Evolutionary conservation across 2,797 vertebrate genomes (phyloP), one percentile per base, ranked within the genome.

Genomic region (Etheostoma nigrum): DNA sequence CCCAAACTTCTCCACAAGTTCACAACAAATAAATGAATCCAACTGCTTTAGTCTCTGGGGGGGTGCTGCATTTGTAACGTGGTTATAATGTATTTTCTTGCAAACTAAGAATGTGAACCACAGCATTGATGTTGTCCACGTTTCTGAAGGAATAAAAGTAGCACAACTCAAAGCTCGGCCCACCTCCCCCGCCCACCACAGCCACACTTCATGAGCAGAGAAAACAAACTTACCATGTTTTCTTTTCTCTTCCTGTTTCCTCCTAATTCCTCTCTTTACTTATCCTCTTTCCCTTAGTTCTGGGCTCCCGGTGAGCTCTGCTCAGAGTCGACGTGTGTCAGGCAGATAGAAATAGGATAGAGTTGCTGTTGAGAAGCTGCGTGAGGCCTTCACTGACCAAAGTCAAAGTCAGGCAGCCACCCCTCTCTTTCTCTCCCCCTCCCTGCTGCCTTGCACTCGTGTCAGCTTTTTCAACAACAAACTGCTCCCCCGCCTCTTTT

Each of bases 401-500:
- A 87, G 72, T 95, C 93, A 78, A 74, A 82, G 93, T 82, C 83
- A 75, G 68, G 16, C 83, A 71, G 76, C 75, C 71, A 64, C 45
- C 81, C 65, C 77, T 78, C 40, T 72, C 33, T 40, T 3, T 49
- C 54, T 45, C 60, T 74, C 63, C 58, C 58, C 68, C 76, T 72
- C 74, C 60, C 76, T 11, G 53, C 71, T 76, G 58, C 64, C 73
- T 74, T 57, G 40, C 80, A 76, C 77, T 68, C 94, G 90, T 93
- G 95, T 97, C 96, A 97, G 94, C 95, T 96, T 98, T 98, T 99
- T 96, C 97, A 97, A 82, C 93, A 93, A 95, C 90, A 94, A 92
- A 95, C 85, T 40, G 23, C 68, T 85, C 59, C 69, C 36, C 84
- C 83, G 74, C 87, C 90, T 83, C 84, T 59, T 76, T 69, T 87